phyloP scores from a whole-genome alignment of 2,888 invertebrate genomes.

The Pyralis farinalis region DNA sequence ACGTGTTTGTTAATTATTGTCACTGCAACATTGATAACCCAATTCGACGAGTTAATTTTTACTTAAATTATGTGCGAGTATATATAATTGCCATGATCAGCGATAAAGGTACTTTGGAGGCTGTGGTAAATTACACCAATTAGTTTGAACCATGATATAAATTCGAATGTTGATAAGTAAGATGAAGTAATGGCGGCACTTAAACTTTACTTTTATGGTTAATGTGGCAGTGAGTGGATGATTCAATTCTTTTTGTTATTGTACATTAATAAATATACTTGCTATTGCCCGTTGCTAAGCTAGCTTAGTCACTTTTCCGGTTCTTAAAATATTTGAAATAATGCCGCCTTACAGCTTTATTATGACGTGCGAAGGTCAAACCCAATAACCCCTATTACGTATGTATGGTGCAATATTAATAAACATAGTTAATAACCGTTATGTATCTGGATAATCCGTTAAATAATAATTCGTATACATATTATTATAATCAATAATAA shows the following conservation, averaged over 20 bases:
- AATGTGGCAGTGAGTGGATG: slow-evolving; percentile 1
- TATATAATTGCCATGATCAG: slow-evolving; percentile 1
- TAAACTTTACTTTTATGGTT: slow-evolving; percentile 5
- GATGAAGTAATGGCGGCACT: slow-evolving; percentile 4
- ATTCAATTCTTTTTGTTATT: background rate
- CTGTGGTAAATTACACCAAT: slow-evolving; percentile 7
- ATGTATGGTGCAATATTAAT: no score
- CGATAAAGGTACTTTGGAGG: background rate
- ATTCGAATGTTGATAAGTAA: slow-evolving; percentile 5
- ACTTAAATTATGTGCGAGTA: slow-evolving; percentile 1
- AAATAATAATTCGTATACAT: no score
- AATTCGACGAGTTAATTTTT: background rate
- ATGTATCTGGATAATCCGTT: no score
- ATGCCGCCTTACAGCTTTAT: no score
- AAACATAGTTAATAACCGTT: no score
- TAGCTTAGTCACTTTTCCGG: no score
- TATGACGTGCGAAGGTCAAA: no score
- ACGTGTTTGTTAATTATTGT: background rate
- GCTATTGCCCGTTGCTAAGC: no score
- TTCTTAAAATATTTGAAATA: no score
- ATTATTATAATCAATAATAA: no score
- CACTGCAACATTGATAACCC: background rate
- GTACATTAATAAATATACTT: no score
- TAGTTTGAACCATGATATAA: slow-evolving; percentile 6
- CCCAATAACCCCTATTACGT: no score